Conservation (phyloP, 2,888 invertebrate genomes). For the Lacanobia oleracea region DNA sequence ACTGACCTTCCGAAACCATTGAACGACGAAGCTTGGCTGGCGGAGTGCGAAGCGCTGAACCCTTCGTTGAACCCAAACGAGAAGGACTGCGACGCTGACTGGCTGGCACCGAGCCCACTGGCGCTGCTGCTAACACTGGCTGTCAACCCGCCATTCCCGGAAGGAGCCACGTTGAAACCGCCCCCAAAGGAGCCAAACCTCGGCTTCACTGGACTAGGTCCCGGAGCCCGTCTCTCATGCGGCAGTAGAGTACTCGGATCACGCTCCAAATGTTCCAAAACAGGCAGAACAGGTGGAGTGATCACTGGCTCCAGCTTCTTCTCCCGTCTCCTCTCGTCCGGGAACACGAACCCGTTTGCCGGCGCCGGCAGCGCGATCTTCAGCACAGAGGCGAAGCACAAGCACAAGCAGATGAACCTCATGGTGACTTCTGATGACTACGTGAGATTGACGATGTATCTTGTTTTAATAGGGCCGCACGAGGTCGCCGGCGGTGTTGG, state of each 20-base stretch:
- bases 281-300: conserved; percentile 88
- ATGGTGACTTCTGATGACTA: conserved; percentile 83
- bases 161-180: conserved; percentile 85
- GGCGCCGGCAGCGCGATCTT: conserved; percentile 76
- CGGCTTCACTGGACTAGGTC: conserved; percentile 75
- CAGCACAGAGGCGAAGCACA: conserved; percentile 74
- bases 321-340: conserved; percentile 81
- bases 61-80: conserved; percentile 88
- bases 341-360: conserved; percentile 83
- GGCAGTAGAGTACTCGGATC: conserved; percentile 87
- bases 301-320: conserved; percentile 85
- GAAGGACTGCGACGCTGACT: conserved; percentile 87
- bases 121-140: conserved; percentile 87
- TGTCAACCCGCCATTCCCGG: conserved; percentile 83
- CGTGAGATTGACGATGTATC: conserved; percentile 80
- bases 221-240: conserved; percentile 71
- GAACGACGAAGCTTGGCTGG: conserved; percentile 87
- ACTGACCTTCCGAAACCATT: conserved; percentile 87
- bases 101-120: conserved; percentile 83
- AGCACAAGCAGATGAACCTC: conserved; percentile 82
- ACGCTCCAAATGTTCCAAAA: conserved; percentile 87
- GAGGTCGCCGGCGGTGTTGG: conserved; percentile 87
- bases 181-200: conserved; percentile 81
- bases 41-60: conserved; percentile 88
- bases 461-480: conserved; percentile 89